These are phyloP conservation scores for Hoplostethus atlanticus DNA, from an alignment of 2,797 vertebrate genomes.

Conservation along the genomic window DNA sequence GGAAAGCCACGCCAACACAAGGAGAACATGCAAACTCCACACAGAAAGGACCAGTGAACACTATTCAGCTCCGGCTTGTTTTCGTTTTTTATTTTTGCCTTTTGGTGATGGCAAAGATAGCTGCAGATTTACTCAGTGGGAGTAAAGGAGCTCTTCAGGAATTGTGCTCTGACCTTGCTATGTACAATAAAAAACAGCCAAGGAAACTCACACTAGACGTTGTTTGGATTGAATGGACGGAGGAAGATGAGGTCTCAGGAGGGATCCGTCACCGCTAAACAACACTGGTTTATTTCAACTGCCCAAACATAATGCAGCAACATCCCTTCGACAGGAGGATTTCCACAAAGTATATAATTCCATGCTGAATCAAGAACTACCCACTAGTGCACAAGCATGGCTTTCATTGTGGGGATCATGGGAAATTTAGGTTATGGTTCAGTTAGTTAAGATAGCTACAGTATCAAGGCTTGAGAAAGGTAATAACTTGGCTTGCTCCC, in stretches of 20 bases:
- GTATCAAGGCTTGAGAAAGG: constrained; percentile 10
- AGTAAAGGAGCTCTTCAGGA: constrained; percentile 40
- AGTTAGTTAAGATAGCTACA: not conserved
- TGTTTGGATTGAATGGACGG: constrained; percentile 25
- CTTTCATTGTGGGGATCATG: not conserved
- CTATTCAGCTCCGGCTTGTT: not conserved
- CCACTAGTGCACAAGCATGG: no score
- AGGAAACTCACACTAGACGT: constrained; percentile 30
- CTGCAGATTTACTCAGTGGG: constrained; percentile 27
- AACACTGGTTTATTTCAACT: not conserved
- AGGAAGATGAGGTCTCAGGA: constrained; percentile 14
- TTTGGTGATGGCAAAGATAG: constrained; percentile 31
- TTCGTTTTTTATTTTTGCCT: constrained; percentile 23
- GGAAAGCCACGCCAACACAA: no score
- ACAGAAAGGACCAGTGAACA: no score
- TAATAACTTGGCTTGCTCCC: not conserved
- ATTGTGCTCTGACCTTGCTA: constrained; percentile 60
- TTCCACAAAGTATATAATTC: not conserved
- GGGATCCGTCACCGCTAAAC: constrained; percentile 13
- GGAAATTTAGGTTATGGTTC: not conserved
- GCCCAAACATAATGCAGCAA: not conserved
- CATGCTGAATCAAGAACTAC: not conserved
- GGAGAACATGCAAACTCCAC: no score
- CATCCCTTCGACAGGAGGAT: not conserved
- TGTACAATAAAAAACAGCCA: constrained; percentile 26